These are phyloP conservation scores for Microhierax caerulescens DNA, from an alignment of 2,797 vertebrate species.

Conservation along the genomic window DNA sequence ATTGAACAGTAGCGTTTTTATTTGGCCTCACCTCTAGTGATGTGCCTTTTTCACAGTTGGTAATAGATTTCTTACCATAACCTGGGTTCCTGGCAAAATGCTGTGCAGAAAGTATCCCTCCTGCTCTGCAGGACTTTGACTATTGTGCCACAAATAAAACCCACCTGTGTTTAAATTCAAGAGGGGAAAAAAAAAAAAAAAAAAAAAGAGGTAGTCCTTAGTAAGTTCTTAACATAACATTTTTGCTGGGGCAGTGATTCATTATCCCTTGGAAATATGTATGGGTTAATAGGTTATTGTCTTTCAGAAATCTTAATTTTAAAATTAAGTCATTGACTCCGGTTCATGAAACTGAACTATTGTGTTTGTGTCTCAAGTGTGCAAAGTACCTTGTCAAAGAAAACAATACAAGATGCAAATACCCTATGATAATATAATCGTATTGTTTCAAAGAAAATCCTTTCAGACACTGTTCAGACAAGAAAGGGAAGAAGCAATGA, in stretches of 20 bases:
- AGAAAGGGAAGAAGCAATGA: not conserved
- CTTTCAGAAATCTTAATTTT: not conserved
- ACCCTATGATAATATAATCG: not conserved
- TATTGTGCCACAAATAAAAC: not conserved
- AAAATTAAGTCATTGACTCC: not conserved
- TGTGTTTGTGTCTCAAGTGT: not conserved
- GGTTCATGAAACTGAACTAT: not conserved
- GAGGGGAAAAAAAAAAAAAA: not conserved
- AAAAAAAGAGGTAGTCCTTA: not conserved
- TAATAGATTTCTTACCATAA: not conserved
- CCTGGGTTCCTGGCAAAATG: not conserved
- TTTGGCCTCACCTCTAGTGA: not conserved
- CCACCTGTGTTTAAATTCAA: not conserved
- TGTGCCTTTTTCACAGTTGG: not conserved
- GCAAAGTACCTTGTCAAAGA: not conserved
- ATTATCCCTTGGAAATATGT: not conserved
- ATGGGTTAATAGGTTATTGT: not conserved
- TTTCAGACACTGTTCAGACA: not conserved
- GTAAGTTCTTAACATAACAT: not conserved
- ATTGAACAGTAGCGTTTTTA: not conserved
- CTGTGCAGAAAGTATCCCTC: not conserved
- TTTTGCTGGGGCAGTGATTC: not conserved
- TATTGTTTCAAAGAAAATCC: not conserved
- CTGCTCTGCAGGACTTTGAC: accelerated
- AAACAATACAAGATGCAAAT: not conserved